Conservation (phyloP, 2,888 invertebrate genomes). For the Scaptomyza tumidula region DNA sequence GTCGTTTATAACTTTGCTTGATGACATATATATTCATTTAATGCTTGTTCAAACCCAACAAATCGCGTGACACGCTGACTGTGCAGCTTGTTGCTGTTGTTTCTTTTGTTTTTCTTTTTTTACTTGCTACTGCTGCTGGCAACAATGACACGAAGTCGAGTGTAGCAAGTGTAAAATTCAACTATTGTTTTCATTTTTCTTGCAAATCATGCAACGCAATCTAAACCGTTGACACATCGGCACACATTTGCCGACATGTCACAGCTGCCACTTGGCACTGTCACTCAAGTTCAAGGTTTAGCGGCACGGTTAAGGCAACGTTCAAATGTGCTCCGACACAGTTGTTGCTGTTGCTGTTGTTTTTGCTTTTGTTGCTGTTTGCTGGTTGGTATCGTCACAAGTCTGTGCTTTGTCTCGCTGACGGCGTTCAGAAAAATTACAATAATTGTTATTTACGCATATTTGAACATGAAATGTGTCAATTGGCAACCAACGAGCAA, state of each 20-base stretch:
- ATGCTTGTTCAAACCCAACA: conserved; percentile 70
- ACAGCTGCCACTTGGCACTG: conserved; percentile 55
- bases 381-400: conserved; percentile 46
- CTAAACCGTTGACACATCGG: conserved; percentile 74
- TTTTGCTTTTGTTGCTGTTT: background rate
- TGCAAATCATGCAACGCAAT: conserved; percentile 79
- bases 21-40: conserved; percentile 79
- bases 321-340: conserved; percentile 18
- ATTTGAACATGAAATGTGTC: conserved; percentile 73
- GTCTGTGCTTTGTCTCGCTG: conserved; percentile 63
- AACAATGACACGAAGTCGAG: conserved; percentile 36
- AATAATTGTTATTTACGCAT: conserved; percentile 80
- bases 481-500: conserved; percentile 64
- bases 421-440: conserved; percentile 56
- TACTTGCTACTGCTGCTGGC: conserved; percentile 23
- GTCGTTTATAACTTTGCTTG: conserved; percentile 67
- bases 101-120: background rate
- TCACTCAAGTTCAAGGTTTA: conserved; percentile 77
- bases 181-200: conserved; percentile 80
- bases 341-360: conserved; percentile 11
- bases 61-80: conserved; percentile 75
- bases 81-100: conserved; percentile 51
- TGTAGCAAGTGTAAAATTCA: conserved; percentile 70
- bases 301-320: conserved; percentile 50
- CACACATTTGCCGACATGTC: conserved; percentile 44